Base-by-base conservation (phyloP, 2,888 invertebrate genomes). In the Amblyteles armatorius region DNA sequence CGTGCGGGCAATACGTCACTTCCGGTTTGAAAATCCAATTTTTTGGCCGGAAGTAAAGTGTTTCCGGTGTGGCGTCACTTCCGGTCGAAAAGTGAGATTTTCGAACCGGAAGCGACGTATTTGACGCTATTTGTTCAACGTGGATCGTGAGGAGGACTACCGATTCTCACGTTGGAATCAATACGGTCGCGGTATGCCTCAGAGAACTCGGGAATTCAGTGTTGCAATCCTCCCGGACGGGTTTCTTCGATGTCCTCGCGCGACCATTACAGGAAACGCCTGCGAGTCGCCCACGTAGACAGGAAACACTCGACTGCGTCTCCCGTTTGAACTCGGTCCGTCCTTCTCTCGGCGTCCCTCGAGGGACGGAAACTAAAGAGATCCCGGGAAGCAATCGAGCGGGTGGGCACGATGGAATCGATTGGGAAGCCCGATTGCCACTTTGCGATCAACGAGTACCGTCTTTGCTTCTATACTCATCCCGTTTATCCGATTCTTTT, bases 391-490 rank as follows among this genome's bases (percentile, higher is more conserved):
- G 78, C 81, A 79, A 84, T 84, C 84, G 84, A 82, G 78, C 79
- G 81, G 74, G 74, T 60, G 26, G 22, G 55, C 78, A 69, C 81
- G 44, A n/a, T 63, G 80, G 77, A 84, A 82, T 84, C 81, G 84
- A 84, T 84, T 81, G 81, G 69, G 78, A 78, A 79, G 73, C 22
- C 73, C 84, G 84, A 86, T 86, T 86, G 84, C 84, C 86, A 86
- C 86, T 86, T 86, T 77, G 65, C 78, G 65, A 77, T 71, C 84
- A 60, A 60, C 71, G 48, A 78, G 73, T 73, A 63, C 78, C 84
- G 52, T 29, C 77, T 84, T 77, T 77, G 55, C 67, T 36, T 60
- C 55, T 48, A 57, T 29, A 33, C 57, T n/a, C 40, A 29, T 36
- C 55, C 73, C 26, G 57, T 36, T 73, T 67, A 33, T 22, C 22